These are phyloP conservation scores for Linyphia triangularis DNA, from an alignment of 2,888 invertebrate species.

Conservation along the genomic window DNA sequence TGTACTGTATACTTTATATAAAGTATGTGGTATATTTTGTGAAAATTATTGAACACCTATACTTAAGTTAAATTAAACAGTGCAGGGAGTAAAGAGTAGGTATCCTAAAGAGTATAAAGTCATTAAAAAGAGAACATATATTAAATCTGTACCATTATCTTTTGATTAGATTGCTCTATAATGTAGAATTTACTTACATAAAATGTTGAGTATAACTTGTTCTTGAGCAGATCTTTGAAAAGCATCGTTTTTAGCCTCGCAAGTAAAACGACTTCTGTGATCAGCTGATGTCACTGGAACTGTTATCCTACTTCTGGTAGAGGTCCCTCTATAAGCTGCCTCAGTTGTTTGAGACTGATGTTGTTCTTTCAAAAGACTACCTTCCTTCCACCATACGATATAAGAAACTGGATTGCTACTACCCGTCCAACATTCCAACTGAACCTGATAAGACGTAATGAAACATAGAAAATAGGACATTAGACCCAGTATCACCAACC, in stretches of 20 bases:
- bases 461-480: neutral
- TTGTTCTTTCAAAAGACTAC: conserved; percentile 87
- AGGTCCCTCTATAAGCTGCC: conserved; percentile 87
- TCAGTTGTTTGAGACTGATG: conserved; percentile 83
- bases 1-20: too few species aligned
- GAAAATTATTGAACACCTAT: too few species aligned
- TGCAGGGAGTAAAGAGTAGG: too few species aligned
- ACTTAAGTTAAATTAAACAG: too few species aligned
- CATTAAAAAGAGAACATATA: too few species aligned
- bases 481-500: neutral
- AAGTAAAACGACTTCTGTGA: conserved; percentile 92
- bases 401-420: conserved; percentile 94
- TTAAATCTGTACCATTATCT: too few species aligned
- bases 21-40: too few species aligned
- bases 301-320: conserved; percentile 82
- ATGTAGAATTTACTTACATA: conserved; percentile 92
- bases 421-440: conserved; percentile 87
- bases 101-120: too few species aligned
- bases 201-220: conserved; percentile 90
- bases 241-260: conserved; percentile 92
- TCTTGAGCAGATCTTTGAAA: conserved; percentile 92
- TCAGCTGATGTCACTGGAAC: conserved; percentile 89
- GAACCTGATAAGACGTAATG: conserved; percentile 28
- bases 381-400: conserved; percentile 93
- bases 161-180: too few species aligned